Evolutionary conservation across 92 coral and sea anemone genomes (phyloP).

Genomic region (Diadumene lineata): DNA sequence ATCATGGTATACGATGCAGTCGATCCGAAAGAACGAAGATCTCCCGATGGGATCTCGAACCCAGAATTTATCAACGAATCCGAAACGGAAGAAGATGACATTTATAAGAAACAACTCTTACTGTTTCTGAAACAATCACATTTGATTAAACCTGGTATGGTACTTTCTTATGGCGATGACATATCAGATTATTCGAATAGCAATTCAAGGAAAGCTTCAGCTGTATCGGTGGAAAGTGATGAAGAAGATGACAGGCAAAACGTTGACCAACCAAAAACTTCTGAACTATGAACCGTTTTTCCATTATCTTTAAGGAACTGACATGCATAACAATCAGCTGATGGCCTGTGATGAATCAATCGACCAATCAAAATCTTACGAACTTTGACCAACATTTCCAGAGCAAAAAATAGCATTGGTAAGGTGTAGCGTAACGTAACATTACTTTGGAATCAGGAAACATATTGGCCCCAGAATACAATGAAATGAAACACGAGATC

Average conservation of each 20-base stretch:
- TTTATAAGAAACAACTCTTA: constrained; percentile 83
- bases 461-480: too few species aligned
- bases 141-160: constrained; percentile 58
- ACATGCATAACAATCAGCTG: too few species aligned
- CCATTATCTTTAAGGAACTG: neutral
- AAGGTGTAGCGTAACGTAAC: too few species aligned
- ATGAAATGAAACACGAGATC: too few species aligned
- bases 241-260: neutral
- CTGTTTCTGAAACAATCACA: constrained; percentile 85
- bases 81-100: constrained; percentile 84
- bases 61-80: constrained; percentile 76
- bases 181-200: constrained; percentile 59
- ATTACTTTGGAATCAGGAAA: too few species aligned
- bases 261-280: neutral
- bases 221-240: constrained; percentile 30
- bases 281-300: neutral
- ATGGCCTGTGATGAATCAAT: too few species aligned
- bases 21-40: neutral
- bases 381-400: too few species aligned
- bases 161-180: constrained; percentile 55
- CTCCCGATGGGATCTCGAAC: constrained; percentile 53
- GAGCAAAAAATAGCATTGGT: too few species aligned
- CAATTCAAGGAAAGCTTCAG: constrained; percentile 52
- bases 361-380: too few species aligned
- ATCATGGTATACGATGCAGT: constrained; percentile 58